Evolutionary conservation across 2,113 vertebrate species (phyloP).

Genomic region (Synchiropus splendidus): DNA sequence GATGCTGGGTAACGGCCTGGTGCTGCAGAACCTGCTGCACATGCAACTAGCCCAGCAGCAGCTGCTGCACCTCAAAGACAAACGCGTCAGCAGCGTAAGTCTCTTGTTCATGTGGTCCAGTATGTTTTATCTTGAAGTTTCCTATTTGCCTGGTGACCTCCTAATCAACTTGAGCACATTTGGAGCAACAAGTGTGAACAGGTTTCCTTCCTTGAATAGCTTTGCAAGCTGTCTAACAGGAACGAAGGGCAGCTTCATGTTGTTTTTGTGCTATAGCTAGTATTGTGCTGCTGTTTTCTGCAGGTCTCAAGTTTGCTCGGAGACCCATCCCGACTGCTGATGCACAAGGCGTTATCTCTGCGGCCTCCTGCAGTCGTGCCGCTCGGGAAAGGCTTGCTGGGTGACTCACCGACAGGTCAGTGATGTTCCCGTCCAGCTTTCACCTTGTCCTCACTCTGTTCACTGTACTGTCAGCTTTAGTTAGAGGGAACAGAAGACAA

Average conservation of each 20-base stretch:
- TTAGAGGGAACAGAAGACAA: no score
- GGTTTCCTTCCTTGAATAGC: no score
- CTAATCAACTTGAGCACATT: not conserved
- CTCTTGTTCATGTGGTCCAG: conserved; percentile 9
- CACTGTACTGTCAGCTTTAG: no score
- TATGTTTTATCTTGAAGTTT: conserved; percentile 4
- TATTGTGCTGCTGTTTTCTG: not conserved
- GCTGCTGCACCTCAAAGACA: conserved; percentile 80
- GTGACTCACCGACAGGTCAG: conserved; percentile 84
- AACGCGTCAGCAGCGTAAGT: conserved; percentile 81
- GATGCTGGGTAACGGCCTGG: conserved; percentile 70
- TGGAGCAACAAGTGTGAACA: not conserved
- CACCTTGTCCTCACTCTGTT: no score
- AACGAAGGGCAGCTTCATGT: no score
- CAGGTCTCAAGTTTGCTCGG: conserved; percentile 87
- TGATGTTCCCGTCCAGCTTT: not conserved
- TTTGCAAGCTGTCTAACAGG: no score
- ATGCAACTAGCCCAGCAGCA: conserved; percentile 83
- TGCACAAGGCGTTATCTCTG: conserved; percentile 79
- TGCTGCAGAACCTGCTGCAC: conserved; percentile 83
- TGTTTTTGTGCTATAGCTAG: no score
- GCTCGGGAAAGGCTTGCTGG: conserved; percentile 73
- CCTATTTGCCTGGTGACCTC: conserved; percentile 19
- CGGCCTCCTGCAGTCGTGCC: conserved; percentile 64
- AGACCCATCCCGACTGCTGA: conserved; percentile 79